Conservation (phyloP, 2,113 vertebrate genomes). For the Columba livia region DNA sequence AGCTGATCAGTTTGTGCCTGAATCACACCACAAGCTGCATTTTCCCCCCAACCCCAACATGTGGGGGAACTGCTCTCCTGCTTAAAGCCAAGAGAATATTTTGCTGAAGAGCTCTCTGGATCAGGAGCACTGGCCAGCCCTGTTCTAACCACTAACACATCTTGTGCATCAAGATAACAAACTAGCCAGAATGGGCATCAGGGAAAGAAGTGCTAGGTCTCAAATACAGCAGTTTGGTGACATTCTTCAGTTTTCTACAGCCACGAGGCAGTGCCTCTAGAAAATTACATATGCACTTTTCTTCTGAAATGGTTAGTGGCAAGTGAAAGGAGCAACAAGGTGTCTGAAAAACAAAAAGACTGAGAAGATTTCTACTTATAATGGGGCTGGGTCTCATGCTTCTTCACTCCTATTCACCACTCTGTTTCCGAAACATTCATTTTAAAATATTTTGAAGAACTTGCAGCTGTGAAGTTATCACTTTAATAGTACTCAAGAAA, state of each 20-base stretch:
- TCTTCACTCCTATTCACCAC: background rate
- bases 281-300: background rate
- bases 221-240: background rate
- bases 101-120: background rate
- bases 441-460: background rate
- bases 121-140: background rate
- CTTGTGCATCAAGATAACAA: background rate
- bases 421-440: background rate
- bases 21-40: background rate
- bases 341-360: background rate
- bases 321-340: background rate
- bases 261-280: background rate
- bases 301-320: background rate
- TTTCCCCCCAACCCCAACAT: background rate
- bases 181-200: background rate
- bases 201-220: background rate
- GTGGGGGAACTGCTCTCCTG: background rate
- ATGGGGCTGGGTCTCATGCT: background rate
- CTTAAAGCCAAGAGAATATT: background rate
- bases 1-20: background rate
- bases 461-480: background rate
- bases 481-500: background rate
- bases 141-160: background rate
- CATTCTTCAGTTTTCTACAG: background rate
- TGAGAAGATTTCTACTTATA: background rate